phyloP scores from a whole-genome alignment of 2,113 vertebrate genomes.

The Cynopterus brachyotis region DNA sequence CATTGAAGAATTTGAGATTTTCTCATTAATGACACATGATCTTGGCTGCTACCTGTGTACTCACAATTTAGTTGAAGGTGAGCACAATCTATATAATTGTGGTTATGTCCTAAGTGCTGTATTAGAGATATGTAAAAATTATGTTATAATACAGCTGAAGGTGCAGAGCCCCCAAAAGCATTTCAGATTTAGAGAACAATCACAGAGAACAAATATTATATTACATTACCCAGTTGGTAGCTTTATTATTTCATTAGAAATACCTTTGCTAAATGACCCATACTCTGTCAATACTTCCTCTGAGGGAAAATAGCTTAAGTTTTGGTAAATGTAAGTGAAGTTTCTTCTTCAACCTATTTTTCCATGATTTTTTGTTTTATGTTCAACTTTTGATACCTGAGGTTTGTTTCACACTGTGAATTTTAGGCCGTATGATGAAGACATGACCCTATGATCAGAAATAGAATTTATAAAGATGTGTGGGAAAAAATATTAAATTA shows the following conservation, averaged over 20 bases:
- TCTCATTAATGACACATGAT: neutral
- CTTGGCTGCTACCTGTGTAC: neutral
- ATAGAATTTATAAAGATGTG: neutral
- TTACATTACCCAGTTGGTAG: neutral
- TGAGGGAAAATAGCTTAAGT: neutral
- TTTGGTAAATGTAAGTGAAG: neutral
- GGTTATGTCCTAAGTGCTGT: neutral
- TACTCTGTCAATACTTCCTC: neutral
- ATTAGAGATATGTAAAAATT: neutral
- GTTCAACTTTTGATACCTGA: conserved; percentile 51
- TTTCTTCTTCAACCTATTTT: neutral
- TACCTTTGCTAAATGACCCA: neutral
- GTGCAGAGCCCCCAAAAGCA: neutral
- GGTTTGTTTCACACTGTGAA: neutral
- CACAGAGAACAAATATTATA: neutral
- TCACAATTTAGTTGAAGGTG: neutral
- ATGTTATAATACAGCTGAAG: neutral
- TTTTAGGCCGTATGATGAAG: neutral
- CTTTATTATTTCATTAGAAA: neutral
- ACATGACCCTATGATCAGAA: neutral
- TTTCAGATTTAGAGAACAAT: neutral
- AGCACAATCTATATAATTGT: neutral
- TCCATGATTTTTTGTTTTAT: neutral
- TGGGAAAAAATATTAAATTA: conserved; percentile 28
- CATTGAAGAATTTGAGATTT: neutral